Evolutionary conservation across 2,888 invertebrate genomes (phyloP), one percentile per base, ranked within the genome.

Genomic region (Allygus modestus): DNA sequence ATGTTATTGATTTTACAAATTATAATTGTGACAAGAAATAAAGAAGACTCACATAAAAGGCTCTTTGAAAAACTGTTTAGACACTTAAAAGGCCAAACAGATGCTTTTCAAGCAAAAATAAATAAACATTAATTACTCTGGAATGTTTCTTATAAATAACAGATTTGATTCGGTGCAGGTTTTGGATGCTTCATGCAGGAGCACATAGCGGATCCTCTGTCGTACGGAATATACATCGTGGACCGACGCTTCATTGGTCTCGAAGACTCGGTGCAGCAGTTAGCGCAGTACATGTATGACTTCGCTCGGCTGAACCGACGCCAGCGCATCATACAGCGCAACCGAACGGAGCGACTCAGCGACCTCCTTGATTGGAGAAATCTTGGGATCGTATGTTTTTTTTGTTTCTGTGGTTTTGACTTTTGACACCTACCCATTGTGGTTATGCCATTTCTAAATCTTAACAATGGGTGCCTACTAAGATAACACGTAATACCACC

Each of bases 111-210:
- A n/a, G n/a, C n/a, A n/a, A n/a, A n/a, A n/a, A n/a, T n/a, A n/a
- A n/a, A n/a, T n/a, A n/a, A n/a, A n/a, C n/a, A n/a, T n/a, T n/a
- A n/a, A n/a, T n/a, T n/a, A n/a, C n/a, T n/a, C n/a, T n/a, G n/a
- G n/a, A n/a, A n/a, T n/a, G n/a, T n/a, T n/a, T n/a, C 37, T 37
- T 7, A 37, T 37, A 37, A 37, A 37, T 37, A 37, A 37, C 37
- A 37, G 4, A 9, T 37, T 37, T 37, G 4, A 4, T 37, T 37
- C 37, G 12, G 2, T 46, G 17, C 89, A 94, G 97, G 98, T 58
- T 99, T 99, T 90, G 99, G 99, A 1, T 99, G 99, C 90, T 99
- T 99, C 91, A 99, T 99, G 98, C 95, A 97, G 88, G 98, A 99
- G 88, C 98, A 99, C 90, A 96, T 99, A 84, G 96, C 97, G 0